Conservation (phyloP, 2,888 invertebrate genomes). For the Biston stratarius region DNA sequence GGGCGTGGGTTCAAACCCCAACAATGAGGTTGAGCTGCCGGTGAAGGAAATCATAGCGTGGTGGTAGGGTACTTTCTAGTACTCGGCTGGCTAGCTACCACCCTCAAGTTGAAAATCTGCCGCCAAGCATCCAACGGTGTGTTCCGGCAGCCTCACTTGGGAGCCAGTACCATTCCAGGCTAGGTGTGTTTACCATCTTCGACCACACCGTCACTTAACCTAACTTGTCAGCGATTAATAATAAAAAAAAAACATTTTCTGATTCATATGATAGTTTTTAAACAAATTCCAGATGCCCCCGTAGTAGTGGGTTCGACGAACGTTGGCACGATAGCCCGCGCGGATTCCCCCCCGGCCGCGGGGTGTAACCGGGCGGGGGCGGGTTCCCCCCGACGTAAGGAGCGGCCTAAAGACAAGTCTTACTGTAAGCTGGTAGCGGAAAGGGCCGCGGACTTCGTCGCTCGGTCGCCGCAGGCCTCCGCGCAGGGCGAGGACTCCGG, state of each 20-base stretch:
- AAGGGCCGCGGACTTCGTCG: conserved; percentile 74
- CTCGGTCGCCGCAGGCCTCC: conserved; percentile 81
- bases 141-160: too few species aligned
- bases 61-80: too few species aligned
- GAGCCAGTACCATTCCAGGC: too few species aligned
- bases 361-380: conserved; percentile 51
- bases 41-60: too few species aligned
- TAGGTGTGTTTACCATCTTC: too few species aligned
- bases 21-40: too few species aligned
- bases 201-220: too few species aligned
- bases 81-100: too few species aligned
- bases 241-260: neutral
- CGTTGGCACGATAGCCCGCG: conserved; percentile 87
- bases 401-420: conserved; percentile 82
- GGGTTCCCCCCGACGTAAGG: conserved; percentile 69
- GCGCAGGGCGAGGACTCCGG: conserved; percentile 95
- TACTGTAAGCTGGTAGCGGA: conserved; percentile 86
- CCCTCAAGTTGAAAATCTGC: too few species aligned
- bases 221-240: too few species aligned
- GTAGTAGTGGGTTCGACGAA: conserved; percentile 87
- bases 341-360: conserved; percentile 69
- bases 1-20: too few species aligned
- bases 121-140: too few species aligned
- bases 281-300: conserved; percentile 74
- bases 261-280: neutral